Conservation (phyloP, 2,888 invertebrate species). For the Rhingia campestris region DNA sequence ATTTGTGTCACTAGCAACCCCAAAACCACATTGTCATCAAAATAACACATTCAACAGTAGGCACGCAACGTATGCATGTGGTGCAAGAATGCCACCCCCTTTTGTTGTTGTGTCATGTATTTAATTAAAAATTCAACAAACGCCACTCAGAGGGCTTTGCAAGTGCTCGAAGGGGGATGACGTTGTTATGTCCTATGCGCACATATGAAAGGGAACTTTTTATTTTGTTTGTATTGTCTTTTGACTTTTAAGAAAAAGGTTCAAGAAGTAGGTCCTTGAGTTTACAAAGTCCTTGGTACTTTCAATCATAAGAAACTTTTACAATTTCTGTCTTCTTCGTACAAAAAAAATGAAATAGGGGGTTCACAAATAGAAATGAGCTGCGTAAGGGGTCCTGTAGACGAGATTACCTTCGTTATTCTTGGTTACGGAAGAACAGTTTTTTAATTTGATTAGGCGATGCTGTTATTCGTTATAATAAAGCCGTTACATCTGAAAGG, state of each 20-base stretch:
- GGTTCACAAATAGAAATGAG: no score
- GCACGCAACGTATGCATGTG: background rate
- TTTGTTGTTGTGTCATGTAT: slow-evolving; percentile 45
- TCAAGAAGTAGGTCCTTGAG: slow-evolving; percentile 15
- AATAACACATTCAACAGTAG: slow-evolving; percentile 64
- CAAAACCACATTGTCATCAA: slow-evolving; percentile 67
- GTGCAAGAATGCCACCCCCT: slow-evolving; percentile 45
- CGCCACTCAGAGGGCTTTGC: slow-evolving; percentile 46
- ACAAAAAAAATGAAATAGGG: background rate
- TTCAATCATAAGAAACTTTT: background rate
- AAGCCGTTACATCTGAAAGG: no score
- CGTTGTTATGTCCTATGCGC: slow-evolving; percentile 12
- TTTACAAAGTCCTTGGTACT: slow-evolving; percentile 10
- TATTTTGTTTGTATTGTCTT: slow-evolving; percentile 38
- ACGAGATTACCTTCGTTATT: no score
- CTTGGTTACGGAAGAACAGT: no score
- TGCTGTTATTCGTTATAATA: no score
- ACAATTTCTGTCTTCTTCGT: background rate
- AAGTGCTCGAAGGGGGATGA: slow-evolving; percentile 38
- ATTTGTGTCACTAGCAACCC: slow-evolving; percentile 52
- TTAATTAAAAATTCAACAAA: slow-evolving; percentile 72
- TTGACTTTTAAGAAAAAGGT: slow-evolving; percentile 15
- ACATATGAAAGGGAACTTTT: slow-evolving; percentile 17
- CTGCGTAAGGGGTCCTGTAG: no score
- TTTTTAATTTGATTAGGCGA: no score